Conservation (phyloP, 1,140 invertebrate genomes). For the Dendrolimus punctatus region DNA sequence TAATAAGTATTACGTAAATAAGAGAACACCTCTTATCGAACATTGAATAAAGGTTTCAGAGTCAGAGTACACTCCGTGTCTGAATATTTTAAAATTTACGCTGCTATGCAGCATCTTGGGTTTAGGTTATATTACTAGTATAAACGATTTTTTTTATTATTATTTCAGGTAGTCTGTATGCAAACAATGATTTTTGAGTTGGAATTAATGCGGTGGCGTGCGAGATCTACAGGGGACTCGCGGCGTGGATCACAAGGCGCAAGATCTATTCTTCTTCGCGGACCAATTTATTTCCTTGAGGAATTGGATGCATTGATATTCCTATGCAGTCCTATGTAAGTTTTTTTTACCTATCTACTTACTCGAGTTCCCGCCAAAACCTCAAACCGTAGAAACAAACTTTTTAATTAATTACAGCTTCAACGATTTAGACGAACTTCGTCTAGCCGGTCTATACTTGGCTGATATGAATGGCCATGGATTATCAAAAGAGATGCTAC, state of each 20-base stretch:
- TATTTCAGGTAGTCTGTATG: slow-evolving; percentile 76
- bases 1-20: no score
- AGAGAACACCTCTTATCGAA: no score
- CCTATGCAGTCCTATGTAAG: slow-evolving; percentile 89
- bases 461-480: slow-evolving; percentile 92
- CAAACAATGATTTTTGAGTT: slow-evolving; percentile 85
- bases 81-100: no score
- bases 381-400: slow-evolving; percentile 1
- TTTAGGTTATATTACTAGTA: no score
- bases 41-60: no score
- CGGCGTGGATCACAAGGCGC: slow-evolving; percentile 80
- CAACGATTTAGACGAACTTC: slow-evolving; percentile 86
- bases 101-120: no score
- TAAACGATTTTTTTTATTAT: background rate
- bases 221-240: slow-evolving; percentile 24
- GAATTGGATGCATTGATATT: slow-evolving; percentile 87
- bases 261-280: slow-evolving; percentile 82
- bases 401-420: slow-evolving; percentile 74
- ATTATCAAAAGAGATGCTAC: slow-evolving; percentile 86
- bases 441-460: slow-evolving; percentile 83
- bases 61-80: no score
- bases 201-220: slow-evolving; percentile 75
- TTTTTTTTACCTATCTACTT: slow-evolving; percentile 18
- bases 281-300: slow-evolving; percentile 88
- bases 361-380: no score